A percentile compares a stretch with the other conserved stretches of the same genome.
Conservation (phyloP, 1,140 invertebrate genomes). For the Panulirus ornatus region DNA sequence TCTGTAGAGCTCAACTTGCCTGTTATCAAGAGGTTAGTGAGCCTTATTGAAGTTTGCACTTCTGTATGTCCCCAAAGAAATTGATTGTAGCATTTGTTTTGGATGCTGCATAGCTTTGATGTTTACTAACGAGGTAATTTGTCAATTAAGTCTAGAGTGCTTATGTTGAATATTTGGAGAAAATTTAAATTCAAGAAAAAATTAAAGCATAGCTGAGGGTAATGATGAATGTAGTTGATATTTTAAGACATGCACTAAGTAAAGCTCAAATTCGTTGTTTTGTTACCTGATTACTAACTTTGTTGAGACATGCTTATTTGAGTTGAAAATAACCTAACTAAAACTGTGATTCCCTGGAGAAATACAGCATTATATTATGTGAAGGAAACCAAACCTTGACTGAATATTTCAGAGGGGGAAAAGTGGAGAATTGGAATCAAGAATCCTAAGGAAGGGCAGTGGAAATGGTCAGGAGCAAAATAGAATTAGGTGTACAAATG, state of each 20-base stretch:
- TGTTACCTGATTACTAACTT: conserved; percentile 30
- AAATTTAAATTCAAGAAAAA: neutral
- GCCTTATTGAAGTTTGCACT: conserved; percentile 42
- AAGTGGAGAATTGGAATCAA: too few relatives aligned
- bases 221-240: neutral
- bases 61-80: conserved; percentile 20
- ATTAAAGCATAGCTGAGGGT: neutral
- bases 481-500: too few relatives aligned
- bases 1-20: conserved; percentile 47
- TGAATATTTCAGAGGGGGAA: too few relatives aligned
- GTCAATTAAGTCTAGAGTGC: neutral
- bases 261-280: conserved; percentile 38
- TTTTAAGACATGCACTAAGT: conserved; percentile 46
- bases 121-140: neutral
- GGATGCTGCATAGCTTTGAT: neutral
- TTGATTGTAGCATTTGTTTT: neutral
- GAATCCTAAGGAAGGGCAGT: too few relatives aligned
- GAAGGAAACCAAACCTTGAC: neutral
- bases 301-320: neutral
- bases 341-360: neutral
- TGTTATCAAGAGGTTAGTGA: conserved; percentile 25
- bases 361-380: neutral
- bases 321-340: neutral
- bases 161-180: neutral
- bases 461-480: too few relatives aligned